phyloP scores from a whole-genome alignment of 92 coral and sea anemone genomes.

The Parazoanthus darwini region DNA sequence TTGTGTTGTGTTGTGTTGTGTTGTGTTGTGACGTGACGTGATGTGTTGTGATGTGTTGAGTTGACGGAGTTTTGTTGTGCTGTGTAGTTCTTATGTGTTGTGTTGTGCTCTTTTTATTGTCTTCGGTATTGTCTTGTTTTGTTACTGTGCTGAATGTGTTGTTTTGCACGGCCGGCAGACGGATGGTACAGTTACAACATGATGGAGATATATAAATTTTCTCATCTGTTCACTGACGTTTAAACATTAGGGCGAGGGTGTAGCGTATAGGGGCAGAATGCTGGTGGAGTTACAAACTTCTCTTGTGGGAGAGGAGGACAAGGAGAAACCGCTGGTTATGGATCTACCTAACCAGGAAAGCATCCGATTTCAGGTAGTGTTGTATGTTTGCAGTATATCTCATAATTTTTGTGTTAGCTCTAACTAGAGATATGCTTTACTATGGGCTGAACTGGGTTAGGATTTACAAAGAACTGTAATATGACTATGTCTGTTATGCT shows the following conservation, averaged over 20 bases:
- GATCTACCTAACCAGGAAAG: conserved; percentile 61
- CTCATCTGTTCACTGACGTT: not conserved
- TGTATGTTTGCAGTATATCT: not conserved
- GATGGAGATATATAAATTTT: not conserved
- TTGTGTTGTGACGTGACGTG: no score
- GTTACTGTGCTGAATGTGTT: no score
- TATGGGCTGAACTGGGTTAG: no score
- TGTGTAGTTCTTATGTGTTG: no score
- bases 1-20: no score
- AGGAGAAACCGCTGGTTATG: conserved; percentile 56
- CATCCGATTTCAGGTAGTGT: conserved; percentile 59
- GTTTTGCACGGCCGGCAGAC: no score
- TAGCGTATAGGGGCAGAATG: conserved; percentile 88
- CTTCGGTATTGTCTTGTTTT: no score
- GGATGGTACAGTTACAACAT: not conserved
- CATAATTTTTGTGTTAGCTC: not conserved
- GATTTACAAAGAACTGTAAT: no score
- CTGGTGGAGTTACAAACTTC: conserved; percentile 79
- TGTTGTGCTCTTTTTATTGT: not conserved
- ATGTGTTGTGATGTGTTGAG: no score
- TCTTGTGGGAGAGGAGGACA: conserved; percentile 78
- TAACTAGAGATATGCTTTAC: no score
- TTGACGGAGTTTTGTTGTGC: no score
- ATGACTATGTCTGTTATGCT: no score
- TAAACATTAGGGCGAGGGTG: conserved; percentile 84